phyloP scores from a whole-genome alignment of 2,797 vertebrate species.

The Sylvia borin region DNA sequence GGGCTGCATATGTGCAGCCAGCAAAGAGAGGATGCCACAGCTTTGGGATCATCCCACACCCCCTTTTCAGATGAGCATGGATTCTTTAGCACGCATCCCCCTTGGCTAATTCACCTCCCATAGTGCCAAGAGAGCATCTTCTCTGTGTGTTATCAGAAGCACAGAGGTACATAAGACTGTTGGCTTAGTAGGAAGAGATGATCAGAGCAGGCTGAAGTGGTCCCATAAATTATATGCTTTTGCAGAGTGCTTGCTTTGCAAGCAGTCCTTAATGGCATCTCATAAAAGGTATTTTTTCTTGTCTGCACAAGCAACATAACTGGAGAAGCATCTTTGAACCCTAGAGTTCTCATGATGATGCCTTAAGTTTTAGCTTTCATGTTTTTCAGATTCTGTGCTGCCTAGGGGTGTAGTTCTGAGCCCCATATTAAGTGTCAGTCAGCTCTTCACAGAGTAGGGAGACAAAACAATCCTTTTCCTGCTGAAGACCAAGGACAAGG shows the following conservation, averaged over 20 bases:
- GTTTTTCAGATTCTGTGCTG: not conserved
- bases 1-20: not conserved
- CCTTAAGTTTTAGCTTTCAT: not conserved
- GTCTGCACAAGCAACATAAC: fast-evolving
- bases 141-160: not conserved
- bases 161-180: not conserved
- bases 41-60: not conserved
- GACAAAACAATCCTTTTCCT: not conserved
- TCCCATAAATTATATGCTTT: not conserved
- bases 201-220: not conserved
- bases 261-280: not conserved
- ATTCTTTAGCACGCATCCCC: not conserved
- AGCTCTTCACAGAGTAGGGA: not conserved
- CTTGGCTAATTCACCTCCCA: not conserved
- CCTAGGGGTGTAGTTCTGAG: not conserved
- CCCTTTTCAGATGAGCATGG: not conserved
- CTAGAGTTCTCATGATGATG: not conserved
- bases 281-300: not conserved
- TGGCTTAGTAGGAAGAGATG: not conserved
- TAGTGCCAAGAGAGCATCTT: not conserved
- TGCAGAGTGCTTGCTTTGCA: not conserved
- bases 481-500: not conserved
- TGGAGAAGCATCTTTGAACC: not conserved
- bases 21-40: not conserved
- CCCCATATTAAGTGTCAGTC: not conserved